Base-by-base conservation (phyloP, 2,888 invertebrate genomes). In the Dynastes tityus region DNA sequence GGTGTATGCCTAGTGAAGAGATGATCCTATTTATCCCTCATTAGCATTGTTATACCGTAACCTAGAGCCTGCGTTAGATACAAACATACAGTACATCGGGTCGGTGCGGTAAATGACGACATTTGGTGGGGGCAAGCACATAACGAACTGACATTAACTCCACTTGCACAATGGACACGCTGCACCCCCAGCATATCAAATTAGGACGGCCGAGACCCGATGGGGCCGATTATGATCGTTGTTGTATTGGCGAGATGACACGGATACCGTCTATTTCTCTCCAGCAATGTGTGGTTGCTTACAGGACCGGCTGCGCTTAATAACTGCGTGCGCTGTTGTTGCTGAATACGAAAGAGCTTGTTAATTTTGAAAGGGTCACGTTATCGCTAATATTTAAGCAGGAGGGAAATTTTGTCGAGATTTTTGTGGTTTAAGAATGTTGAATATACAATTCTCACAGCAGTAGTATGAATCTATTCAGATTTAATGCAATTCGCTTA, bases 361-460 rank as follows among this genome's bases (percentile, higher is more conserved):
- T 22, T 58, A 58, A 58, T 58, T 22, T 22, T 58, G 16, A 16
- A 58, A 22, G 55, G 22, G n/a, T 58, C 22, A 22, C 8, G 16
- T 58, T 58, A 58, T 45, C 90, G 97, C 97, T 90, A 98, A 98
- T 91, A 98, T 98, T 90, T 98, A 98, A 91, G 96, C 96, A 87
- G 97, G 98, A 97, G 85, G 98, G 97, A 89, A 98, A 98, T 90
- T 95, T 91, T 98, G 98, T 91, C 98, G 98, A 88, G 97, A 97
- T 85, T 92, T 98, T 87, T 98, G 32, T 37, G 32, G 5, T n/a
- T n/a, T n/a, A n/a, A n/a, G n/a, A n/a, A n/a, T 37, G 4, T 37
- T 37, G 5, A 37, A 37, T 37, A 37, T 37, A 37, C 32, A 0
- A 37, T 37, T 37, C 32, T 37, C 5, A 5, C 0, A 37, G 5